Evolutionary conservation across 2,888 invertebrate species (phyloP), one percentile per base, ranked within the genome.

Genomic region (Lycophotia porphyrea): DNA sequence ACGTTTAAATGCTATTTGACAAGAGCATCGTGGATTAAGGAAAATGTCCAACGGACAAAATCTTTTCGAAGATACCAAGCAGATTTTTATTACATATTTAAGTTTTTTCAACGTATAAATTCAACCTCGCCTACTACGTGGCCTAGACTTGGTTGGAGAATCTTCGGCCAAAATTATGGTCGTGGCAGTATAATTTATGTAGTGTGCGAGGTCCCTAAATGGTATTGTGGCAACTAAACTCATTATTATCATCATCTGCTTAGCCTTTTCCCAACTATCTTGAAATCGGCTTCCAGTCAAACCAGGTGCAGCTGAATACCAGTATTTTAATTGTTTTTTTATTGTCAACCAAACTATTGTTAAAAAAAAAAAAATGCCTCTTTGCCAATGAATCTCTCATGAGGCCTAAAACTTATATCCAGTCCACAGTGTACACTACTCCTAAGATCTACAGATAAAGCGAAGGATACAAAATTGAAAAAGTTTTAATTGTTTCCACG

Each of bases 401-500:
- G 27, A 5, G 18, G 47, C 27, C 8, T 74, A 52, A 47, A 52
- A 67, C 42, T 69, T n/a, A 63, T 1, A 24, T 18, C 7, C 13
- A 52, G n/a, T 42, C 64, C 7, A 0, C 13, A 58, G 73, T 71
- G 71, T 71, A 31, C n/a, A 47, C 75, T 2, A n/a, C 2, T 24
- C 61, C 60, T 71, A n/a, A 69, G 34, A 52, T 58, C 18, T 36
- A 15, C 49, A 76, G 58, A 79, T 65, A 76, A 72, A 70, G 63
- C 42, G 71, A 55, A 61, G 74, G 65, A 78, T 63, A 84, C 74
- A 68, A 76, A 86, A 86, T 85, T 81, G 87, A 84, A 85, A 85
- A 85, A 85, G 81, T 86, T 85, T 84, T 86, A 76, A 85, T 84
- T 85, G 87, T 84, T 78, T 73, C 70, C 70, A 76, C 66, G 74